Percentiles rank a stretch among this genome's conserved stretches.
Conservation (phyloP, 2,113 vertebrate species). For the Macquaria australasica region DNA sequence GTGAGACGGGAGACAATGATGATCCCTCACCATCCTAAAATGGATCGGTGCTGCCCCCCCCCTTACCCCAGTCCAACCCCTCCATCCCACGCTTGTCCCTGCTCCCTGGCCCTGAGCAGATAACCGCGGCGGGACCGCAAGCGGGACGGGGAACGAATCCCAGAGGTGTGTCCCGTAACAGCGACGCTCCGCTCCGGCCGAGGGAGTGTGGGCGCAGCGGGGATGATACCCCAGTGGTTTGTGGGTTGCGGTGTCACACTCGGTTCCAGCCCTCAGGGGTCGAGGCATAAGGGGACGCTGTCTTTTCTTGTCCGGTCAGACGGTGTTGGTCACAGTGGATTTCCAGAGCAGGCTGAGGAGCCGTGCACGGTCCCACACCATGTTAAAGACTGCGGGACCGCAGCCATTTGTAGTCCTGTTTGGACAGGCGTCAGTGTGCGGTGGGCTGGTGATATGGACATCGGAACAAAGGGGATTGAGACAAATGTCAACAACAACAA, state of each 20-base stretch:
- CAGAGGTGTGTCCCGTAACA: constrained; percentile 64
- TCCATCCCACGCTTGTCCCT: constrained; percentile 61
- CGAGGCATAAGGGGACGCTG: constrained; percentile 51
- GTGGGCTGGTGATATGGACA: constrained; percentile 72
- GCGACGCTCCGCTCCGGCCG: constrained; percentile 39
- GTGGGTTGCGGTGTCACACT: constrained; percentile 74
- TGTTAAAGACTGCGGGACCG: constrained; percentile 56
- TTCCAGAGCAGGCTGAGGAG: constrained; percentile 53
- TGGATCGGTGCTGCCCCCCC: constrained; percentile 69
- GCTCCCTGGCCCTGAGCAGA: constrained; percentile 82
- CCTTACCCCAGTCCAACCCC: constrained; percentile 61
- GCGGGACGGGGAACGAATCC: constrained; percentile 67
- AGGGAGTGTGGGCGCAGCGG: constrained; percentile 66
- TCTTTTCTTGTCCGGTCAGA: constrained; percentile 68
- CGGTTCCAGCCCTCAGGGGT: constrained; percentile 53
- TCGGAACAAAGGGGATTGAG: constrained; percentile 78
- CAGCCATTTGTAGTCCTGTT: constrained; percentile 71
- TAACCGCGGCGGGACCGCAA: constrained; percentile 65
- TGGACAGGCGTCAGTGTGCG: constrained; percentile 63
- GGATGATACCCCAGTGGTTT: constrained; percentile 71
- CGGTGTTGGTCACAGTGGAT: constrained; percentile 71
- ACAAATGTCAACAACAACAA: constrained; percentile 66
- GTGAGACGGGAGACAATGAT: constrained; percentile 79
- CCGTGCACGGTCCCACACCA: constrained; percentile 55
- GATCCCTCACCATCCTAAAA: constrained; percentile 78